Base-by-base conservation (phyloP, 2,113 vertebrate genomes). In the Eubucco bourcierii region DNA sequence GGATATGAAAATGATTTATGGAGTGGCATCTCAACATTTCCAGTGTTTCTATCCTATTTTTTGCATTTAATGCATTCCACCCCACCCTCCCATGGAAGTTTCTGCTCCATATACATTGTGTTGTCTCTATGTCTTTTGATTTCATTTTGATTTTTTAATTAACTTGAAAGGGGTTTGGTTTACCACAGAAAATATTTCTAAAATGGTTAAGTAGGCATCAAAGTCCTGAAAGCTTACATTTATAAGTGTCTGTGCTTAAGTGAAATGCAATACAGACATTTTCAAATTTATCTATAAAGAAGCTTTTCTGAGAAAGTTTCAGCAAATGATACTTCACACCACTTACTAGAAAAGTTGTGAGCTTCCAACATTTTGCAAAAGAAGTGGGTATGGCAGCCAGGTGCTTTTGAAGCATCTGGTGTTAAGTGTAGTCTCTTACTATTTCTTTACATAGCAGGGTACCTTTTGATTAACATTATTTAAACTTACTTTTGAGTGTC, bases 311-410 rank as follows among this genome's bases (percentile, higher is more conserved):
- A 94, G 73, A 82, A 96, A 75, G 88, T 90, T 91, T 77, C 71
- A 90, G 70, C 90, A 94, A 67, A 11, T 95, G 78, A 67, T 87
- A 65, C 87, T 96, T 96, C 93, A 50, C 67, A 67, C 88, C 7
- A 4, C 67, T 86, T 92, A 86, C 75, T 95, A 71, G 78, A 92
- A 89, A 53, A 89, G 50, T 83, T 10, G 1, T 31, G 37, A 82
- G 79, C 55, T 92, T 64, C 5, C 74, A 85, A 73, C 37, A 47
- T 90, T 88, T 94, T 92, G 46, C 84, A 92, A 95, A 88, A 87
- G 39, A 73, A 59, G 87, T 66, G 68, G 68, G 19, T n/a, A 8
- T 25, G 28, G 58, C 60, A 90, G 47, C 82, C 84, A 92, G 88
- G 73, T 91, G 68, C 41, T 96, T 93, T 88, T 84, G 94, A 60